Conservation (phyloP, 1,140 invertebrate genomes). For the Diorhabda carinulata region DNA sequence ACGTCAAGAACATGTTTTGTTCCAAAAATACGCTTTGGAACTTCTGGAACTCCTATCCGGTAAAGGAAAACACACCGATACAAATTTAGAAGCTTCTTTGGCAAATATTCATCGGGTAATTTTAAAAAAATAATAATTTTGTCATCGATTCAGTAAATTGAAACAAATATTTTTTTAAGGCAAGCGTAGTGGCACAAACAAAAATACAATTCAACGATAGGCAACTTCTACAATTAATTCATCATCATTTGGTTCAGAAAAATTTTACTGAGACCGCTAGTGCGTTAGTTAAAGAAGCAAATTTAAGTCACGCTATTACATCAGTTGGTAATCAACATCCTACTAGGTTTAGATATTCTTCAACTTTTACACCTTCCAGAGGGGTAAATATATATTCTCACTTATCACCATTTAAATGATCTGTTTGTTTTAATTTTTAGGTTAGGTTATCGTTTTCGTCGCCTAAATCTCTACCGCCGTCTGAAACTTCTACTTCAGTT, state of each 20-base stretch:
- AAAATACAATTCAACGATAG: conserved; percentile 90
- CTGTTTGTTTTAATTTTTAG: conserved; percentile 13
- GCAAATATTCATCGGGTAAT: conserved; percentile 75
- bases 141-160: conserved; percentile 10
- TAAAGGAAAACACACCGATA: conserved; percentile 75
- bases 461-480: conserved; percentile 11
- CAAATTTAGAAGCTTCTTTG: conserved; percentile 76
- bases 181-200: conserved; percentile 93
- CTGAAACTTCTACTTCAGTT: conserved; percentile 3
- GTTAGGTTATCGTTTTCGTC: conserved; percentile 30
- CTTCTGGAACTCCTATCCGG: conserved; percentile 89
- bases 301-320: conserved; percentile 49
- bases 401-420: too few species aligned
- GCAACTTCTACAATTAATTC: conserved; percentile 88
- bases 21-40: conserved; percentile 92
- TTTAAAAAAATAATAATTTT: neutral
- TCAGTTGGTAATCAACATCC: conserved; percentile 49
- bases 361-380: conserved; percentile 44
- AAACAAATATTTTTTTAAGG: conserved; percentile 51
- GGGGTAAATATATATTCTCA: conserved; percentile 31
- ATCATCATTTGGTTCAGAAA: conserved; percentile 78
- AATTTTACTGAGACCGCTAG: conserved; percentile 71
- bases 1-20: conserved; percentile 88
- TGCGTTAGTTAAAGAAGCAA: conserved; percentile 73
- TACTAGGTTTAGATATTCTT: conserved; percentile 57